These are phyloP conservation scores for Gasteruption jaculator DNA, from an alignment of 2,888 invertebrate genomes.

Conservation along the genomic window DNA sequence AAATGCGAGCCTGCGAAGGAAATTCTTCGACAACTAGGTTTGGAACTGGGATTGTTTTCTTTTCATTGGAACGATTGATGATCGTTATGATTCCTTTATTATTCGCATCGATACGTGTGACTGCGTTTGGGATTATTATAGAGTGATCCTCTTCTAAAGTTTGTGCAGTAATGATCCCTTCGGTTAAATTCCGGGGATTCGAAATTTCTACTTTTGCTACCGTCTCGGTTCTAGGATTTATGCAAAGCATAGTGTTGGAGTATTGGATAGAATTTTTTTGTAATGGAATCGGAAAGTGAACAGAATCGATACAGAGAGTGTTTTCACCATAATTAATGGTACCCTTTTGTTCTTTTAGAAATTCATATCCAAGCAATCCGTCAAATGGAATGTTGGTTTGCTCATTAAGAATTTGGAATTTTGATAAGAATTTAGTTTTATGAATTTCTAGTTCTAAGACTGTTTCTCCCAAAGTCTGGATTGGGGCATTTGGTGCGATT, in stretches of 20 bases:
- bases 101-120: constrained; percentile 3
- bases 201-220: background rate
- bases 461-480: constrained; percentile 13
- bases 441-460: constrained; percentile 7
- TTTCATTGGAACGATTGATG: constrained; percentile 7
- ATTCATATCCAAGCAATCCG: constrained; percentile 5
- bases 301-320: background rate
- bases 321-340: background rate
- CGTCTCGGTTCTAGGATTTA: constrained; percentile 5
- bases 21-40: constrained; percentile 1
- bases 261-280: constrained; percentile 2
- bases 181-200: constrained; percentile 7
- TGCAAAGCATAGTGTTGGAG: background rate
- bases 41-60: constrained; percentile 1
- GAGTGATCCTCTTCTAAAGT: background rate
- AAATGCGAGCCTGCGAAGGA: background rate
- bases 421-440: constrained; percentile 3
- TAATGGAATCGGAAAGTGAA: constrained; percentile 2
- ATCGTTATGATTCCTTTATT: constrained; percentile 12
- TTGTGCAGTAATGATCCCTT: constrained; percentile 5
- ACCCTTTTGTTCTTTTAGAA: constrained; percentile 1
- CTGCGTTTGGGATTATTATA: constrained; percentile 10
- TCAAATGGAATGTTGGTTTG: constrained; percentile 9
- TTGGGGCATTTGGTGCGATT: constrained; percentile 1
- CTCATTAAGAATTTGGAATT: constrained; percentile 2